Percentiles rank a stretch among this genome's conserved stretches.
phyloP scores from a whole-genome alignment of 2,888 invertebrate genomes.

The Sarcophaga carnaria region DNA sequence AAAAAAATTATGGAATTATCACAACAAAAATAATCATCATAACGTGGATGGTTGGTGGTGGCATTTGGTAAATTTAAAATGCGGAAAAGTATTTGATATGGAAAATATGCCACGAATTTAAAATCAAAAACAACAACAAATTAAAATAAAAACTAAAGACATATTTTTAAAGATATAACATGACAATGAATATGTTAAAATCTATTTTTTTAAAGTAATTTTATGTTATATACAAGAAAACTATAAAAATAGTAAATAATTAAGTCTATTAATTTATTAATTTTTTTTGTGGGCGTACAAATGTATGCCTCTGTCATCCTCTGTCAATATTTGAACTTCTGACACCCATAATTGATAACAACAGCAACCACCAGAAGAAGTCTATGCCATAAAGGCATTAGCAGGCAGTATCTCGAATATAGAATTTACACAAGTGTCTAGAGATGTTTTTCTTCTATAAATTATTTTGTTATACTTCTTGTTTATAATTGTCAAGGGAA shows the following conservation, averaged over 20 bases:
- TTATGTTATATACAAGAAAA: too few relatives aligned
- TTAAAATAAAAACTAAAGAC: constrained; percentile 4
- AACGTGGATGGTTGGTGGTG: constrained; percentile 55
- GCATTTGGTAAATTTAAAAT: constrained; percentile 44
- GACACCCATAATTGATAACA: constrained; percentile 52
- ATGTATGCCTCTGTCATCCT: neutral
- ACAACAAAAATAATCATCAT: constrained; percentile 45
- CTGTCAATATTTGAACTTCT: constrained; percentile 55
- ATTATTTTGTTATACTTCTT: constrained; percentile 46
- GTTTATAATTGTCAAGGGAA: constrained; percentile 56
- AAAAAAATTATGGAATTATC: constrained; percentile 52
- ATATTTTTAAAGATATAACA: neutral
- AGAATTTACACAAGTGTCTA: constrained; percentile 23
- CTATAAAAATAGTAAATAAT: neutral
- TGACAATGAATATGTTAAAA: too few relatives aligned
- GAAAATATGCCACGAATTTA: constrained; percentile 14
- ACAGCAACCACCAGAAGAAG: neutral
- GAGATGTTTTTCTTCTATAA: constrained; percentile 18
- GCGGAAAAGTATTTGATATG: constrained; percentile 50
- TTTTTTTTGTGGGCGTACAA: constrained; percentile 20
- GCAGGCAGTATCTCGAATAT: neutral
- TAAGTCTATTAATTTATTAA: neutral
- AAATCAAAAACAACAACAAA: neutral
- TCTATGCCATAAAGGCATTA: neutral
- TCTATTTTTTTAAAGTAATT: too few relatives aligned